Evolutionary conservation across 2,113 vertebrate genomes (phyloP).

Genomic region (Plecturocebus donacophilus): DNA sequence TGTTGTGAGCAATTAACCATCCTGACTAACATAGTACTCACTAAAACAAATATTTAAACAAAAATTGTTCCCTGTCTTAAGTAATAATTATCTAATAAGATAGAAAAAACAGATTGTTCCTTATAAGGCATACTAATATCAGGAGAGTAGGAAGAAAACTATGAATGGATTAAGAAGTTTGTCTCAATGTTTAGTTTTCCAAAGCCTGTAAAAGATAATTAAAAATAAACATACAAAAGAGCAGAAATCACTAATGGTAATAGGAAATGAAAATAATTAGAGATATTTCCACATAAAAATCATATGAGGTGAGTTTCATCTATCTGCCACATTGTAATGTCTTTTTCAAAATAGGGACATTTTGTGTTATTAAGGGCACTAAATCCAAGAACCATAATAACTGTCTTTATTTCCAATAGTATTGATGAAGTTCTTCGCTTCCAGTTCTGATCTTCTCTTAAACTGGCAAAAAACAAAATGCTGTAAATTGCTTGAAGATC

Average conservation of each 20-base stretch:
- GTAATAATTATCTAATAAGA: background rate
- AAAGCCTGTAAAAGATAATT: background rate
- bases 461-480: background rate
- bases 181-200: background rate
- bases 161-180: background rate
- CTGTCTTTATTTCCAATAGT: slow-evolving; percentile 22
- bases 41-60: background rate
- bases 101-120: background rate
- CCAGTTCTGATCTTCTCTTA: background rate
- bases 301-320: background rate
- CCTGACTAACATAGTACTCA: background rate
- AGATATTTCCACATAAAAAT: background rate
- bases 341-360: background rate
- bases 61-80: background rate
- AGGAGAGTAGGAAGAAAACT: background rate
- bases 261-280: slow-evolving; percentile 6
- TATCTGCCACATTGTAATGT: background rate
- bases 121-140: background rate
- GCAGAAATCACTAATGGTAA: background rate
- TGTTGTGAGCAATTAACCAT: background rate
- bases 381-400: background rate
- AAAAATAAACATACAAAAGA: background rate
- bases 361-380: background rate
- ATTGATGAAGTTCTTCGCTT: background rate
- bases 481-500: background rate